Base-by-base conservation (phyloP, 2,113 vertebrate species). In the Myiozetetes cayanensis region DNA sequence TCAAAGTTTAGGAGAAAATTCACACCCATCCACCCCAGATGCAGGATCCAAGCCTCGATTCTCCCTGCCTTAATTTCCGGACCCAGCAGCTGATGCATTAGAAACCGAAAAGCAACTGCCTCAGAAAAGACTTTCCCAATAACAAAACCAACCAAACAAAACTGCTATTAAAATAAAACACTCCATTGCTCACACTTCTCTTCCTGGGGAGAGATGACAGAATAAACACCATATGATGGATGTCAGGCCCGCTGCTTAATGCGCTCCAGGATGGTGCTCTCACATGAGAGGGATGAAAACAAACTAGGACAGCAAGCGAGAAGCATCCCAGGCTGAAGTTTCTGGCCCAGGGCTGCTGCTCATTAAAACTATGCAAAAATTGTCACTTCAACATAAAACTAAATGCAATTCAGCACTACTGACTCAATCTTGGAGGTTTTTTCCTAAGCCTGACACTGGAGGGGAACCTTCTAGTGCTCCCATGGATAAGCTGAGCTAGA, bases 111-210 rank as follows among this genome's bases (percentile, higher is more conserved):
- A 52, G 12, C 55, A 74, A 35, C 27, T 71, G 86, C 52, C 73
- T 90, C 84, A 10, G 68, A 70, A 80, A 59, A 77, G 21, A 46
- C 50, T 74, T 58, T 33, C 43, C 50, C 19, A 4, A 12, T 1
- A 66, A 65, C 59, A 86, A 71, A 93, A 22, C 14, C 62, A 35
- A 46, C 8, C 56, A 56, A 85, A 89, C 52, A 82, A 89, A 81
- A 93, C 56, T 1, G 37, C 89, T 58, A 87, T 97, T 95, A 95
- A 94, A 95, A 95, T 73, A 89, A 95, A 95, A 92, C 94, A 89
- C 77, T 77, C 89, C 91, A 73, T 23, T 91, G 87, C 95, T 94
- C 94, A 79, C 66, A 53, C 31, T 79, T 91, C 91, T 84, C 31
- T 65, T 96, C 93, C 95, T 73, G 58, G 84, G 84, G 91, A 96